Evolutionary conservation across 2,888 invertebrate species (phyloP), one percentile per base, ranked within the genome.

Genomic region (Crossocerus cetratus): DNA sequence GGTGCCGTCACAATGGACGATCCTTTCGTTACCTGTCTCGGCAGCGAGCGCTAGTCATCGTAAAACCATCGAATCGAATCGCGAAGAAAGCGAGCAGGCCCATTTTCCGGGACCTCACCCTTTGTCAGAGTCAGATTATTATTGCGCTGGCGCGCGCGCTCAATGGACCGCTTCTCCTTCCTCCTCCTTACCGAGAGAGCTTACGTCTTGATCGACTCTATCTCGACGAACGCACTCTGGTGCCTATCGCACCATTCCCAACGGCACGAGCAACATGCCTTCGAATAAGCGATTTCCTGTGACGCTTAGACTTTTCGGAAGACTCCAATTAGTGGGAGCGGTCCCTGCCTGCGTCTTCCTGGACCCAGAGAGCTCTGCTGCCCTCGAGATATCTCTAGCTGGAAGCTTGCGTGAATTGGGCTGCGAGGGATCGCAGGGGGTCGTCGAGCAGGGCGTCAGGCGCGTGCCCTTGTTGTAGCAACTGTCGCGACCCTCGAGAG

Each of bases 51-150:
- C 76, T 59, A 81, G 83, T 84, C 84, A 83, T 85, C 77, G 77
- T 80, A 75, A 84, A 86, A 86, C 83, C 86, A 86, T 84, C 86
- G 86, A 80, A 83, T 85, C 86, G 86, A 84, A 86, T 86, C 82
- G 81, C 77, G 65, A 72, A 85, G 77, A 85, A 85, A 85, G 79
- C 72, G 43, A 42, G 57, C 60, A n/a, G 56, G 32, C 57, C 13
- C 21, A 23, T 56, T 55, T 49, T 49, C 49, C 49, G 16, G 16
- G 49, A 49, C 4, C 32, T 49, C 49, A 49, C 14, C 49, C 49
- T 49, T 49, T 49, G 20, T 32, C 45, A 18, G 21, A 14, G n/a
- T 45, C 13, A 43, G 49, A 60, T 60, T 45, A 60, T 60, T 49
- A 49, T 49, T 65, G 16, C 20, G 22, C 11, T 49, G 11, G 2